Percentiles rank a stretch among this genome's conserved stretches.
phyloP scores from a whole-genome alignment of 2,888 invertebrate species.

The Lycaena phlaeas region DNA sequence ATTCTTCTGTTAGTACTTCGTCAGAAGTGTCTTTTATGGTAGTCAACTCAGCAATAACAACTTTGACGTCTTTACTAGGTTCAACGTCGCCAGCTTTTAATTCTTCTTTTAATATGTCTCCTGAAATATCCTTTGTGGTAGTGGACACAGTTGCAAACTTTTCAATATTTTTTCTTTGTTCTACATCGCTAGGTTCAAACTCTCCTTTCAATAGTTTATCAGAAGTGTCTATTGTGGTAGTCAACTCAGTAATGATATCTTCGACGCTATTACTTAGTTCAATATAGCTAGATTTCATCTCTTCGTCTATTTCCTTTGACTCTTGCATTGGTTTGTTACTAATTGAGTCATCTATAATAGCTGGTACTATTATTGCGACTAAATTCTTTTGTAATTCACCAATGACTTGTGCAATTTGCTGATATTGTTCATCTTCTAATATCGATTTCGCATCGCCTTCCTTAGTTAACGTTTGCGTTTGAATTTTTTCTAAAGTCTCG shows the following conservation, averaged over 20 bases:
- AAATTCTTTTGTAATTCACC: not conserved
- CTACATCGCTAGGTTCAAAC: too few species aligned
- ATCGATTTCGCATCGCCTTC: slow-evolving; percentile 31
- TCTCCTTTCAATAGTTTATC: too few species aligned
- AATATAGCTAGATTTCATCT: not conserved
- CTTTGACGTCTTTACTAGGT: not conserved
- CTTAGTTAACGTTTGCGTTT: slow-evolving; percentile 35
- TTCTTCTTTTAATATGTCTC: too few species aligned
- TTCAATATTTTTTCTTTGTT: too few species aligned
- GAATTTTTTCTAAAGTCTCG: slow-evolving; percentile 33
- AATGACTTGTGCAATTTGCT: not conserved
- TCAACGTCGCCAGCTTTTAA: not conserved
- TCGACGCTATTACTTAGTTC: too few species aligned
- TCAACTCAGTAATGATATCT: too few species aligned
- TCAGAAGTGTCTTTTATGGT: slow-evolving; percentile 19
- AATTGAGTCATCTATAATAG: not conserved
- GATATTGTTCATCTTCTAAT: slow-evolving; percentile 27
- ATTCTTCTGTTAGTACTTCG: too few species aligned
- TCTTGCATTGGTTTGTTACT: not conserved
- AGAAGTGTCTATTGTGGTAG: too few species aligned
- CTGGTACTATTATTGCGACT: slow-evolving; percentile 26
- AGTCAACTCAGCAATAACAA: not conserved
- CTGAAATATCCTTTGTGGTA: not conserved
- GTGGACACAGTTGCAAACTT: not conserved
- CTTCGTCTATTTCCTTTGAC: not conserved